Conservation (phyloP, 2,888 invertebrate genomes). For the Hetaerina titia region DNA sequence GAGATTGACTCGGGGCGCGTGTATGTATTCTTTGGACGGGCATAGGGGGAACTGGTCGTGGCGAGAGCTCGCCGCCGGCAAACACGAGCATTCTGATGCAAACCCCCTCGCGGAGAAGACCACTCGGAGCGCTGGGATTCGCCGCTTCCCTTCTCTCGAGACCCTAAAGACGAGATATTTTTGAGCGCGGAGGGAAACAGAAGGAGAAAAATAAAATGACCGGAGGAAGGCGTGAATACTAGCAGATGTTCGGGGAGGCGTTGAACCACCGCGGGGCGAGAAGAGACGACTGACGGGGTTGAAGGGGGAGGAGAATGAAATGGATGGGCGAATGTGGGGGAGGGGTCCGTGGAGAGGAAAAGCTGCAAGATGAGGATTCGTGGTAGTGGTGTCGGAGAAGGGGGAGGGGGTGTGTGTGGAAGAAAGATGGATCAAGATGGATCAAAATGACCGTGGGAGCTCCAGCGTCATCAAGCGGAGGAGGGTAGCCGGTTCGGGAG, state of each 20-base stretch:
- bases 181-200: background rate
- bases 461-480: slow-evolving; percentile 35
- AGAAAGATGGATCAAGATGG: slow-evolving; percentile 33
- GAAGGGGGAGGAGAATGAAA: background rate
- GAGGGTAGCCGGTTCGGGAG: background rate
- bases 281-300: background rate
- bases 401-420: background rate
- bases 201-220: background rate
- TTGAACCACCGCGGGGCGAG: background rate
- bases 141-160: too few species aligned
- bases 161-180: background rate
- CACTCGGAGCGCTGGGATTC: too few species aligned
- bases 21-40: background rate
- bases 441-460: slow-evolving; percentile 44
- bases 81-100: too few species aligned
- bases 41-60: too few species aligned
- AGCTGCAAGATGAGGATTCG: background rate
- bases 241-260: slow-evolving; percentile 18
- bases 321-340: background rate
- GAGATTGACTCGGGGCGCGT: background rate
- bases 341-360: background rate
- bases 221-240: slow-evolving; percentile 1
- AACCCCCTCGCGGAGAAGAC: too few species aligned
- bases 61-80: too few species aligned
- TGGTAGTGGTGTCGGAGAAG: background rate